Conservation (phyloP, 1,140 invertebrate species). For the Pinna nobilis region DNA sequence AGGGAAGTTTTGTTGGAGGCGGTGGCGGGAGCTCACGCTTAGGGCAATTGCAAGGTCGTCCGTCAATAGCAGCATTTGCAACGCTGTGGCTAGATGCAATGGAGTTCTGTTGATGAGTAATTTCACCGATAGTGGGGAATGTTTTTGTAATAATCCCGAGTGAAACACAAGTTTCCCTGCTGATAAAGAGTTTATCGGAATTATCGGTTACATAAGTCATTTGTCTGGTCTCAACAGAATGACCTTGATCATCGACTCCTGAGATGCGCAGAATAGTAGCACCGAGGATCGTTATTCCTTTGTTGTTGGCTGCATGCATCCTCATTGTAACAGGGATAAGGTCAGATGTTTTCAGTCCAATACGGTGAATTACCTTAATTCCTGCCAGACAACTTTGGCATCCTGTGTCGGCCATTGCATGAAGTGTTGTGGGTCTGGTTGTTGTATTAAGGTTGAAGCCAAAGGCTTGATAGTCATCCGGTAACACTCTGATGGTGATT, state of each 20-base stretch:
- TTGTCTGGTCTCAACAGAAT: slow-evolving; percentile 28
- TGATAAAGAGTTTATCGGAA: slow-evolving; percentile 37
- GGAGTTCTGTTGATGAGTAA: neutral
- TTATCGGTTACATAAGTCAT: slow-evolving; percentile 36
- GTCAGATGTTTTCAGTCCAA: slow-evolving; percentile 24
- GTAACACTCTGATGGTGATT: slow-evolving; percentile 2
- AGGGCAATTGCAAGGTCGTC: slow-evolving; percentile 45
- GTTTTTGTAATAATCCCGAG: slow-evolving; percentile 24
- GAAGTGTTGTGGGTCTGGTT: neutral
- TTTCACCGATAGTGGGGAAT: slow-evolving; percentile 15
- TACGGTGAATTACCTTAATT: slow-evolving; percentile 15
- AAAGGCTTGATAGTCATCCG: slow-evolving; percentile 12
- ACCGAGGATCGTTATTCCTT: slow-evolving; percentile 35
- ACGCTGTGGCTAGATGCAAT: slow-evolving; percentile 1
- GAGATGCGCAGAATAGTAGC: slow-evolving; percentile 28
- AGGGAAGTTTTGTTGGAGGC: slow-evolving; percentile 28
- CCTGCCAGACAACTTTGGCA: slow-evolving; percentile 41
- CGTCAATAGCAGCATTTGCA: neutral
- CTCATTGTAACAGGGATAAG: slow-evolving; percentile 43
- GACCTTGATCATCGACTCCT: slow-evolving; percentile 1
- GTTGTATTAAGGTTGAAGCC: neutral
- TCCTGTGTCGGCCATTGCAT: slow-evolving; percentile 38
- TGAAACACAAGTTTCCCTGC: slow-evolving; percentile 30
- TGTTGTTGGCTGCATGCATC: slow-evolving; percentile 40
- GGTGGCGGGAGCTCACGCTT: slow-evolving; percentile 35